Base-by-base conservation (phyloP, 2,113 vertebrate species). In the Apteryx owenii region DNA sequence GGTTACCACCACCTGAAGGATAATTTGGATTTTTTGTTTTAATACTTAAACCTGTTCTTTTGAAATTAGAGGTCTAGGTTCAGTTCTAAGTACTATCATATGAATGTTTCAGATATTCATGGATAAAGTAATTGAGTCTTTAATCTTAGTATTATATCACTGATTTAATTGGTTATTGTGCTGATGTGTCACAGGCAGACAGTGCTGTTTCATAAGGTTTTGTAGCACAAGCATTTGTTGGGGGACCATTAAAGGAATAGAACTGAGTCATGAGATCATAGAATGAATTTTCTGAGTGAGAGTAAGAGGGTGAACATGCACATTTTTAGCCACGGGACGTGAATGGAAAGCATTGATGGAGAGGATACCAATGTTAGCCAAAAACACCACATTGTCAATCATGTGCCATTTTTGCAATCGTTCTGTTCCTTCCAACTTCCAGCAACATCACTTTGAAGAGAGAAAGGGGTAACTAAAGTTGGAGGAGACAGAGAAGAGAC, bases 291-390 rank as follows among this genome's bases (percentile, higher is more conserved):
- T 36, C 33, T 50, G 10, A 58, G 28, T 42, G 16, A 54, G 5
- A 17, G 38, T 28, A 14, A 7, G 6, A 4, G 6, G 3, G 9
- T 3, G 0, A 60, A 60, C 5, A 22, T 33, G 44, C 16, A 19
- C 9, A 8, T 25, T 2, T 56, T 9, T 40, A 53, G 38, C 38
- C 36, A 11, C 72, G 44, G 40, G 20, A 38, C 5, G 31, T 42
- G 78, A 66, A 38, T 6, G 5, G 40, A 86, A 89, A 18, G 60
- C 9, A 29, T 19, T 71, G 88, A 56, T 28, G 28, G 19, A 33
- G 28, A 12, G 56, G 38, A 51, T 58, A 31, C 29, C 56, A 60
- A 58, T 31, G 28, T 58, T 58, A 58, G 28, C 29, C 56, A 31
- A 15, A 64, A 64, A 25, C 62, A 65, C n/a, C 62, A 25, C 7